Conservation (phyloP, 1,140 invertebrate genomes). For the Drosophila chauvacae region DNA sequence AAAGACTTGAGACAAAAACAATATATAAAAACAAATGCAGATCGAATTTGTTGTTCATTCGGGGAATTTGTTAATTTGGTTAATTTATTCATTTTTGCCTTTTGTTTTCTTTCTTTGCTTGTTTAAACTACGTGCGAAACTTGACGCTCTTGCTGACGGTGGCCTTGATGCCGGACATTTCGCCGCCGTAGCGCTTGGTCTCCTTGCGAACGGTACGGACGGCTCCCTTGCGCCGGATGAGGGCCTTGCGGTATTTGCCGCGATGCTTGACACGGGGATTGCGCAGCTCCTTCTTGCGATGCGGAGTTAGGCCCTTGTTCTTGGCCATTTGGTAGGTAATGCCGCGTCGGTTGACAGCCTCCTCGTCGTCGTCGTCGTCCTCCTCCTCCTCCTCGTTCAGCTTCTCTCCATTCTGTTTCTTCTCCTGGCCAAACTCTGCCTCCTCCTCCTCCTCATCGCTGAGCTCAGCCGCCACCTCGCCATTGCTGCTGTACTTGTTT, state of each 20-base stretch:
- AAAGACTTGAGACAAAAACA: conserved; percentile 2
- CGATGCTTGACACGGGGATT: conserved; percentile 97
- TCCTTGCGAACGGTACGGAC: conserved; percentile 92
- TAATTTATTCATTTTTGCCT: background rate
- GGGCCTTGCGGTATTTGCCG: conserved; percentile 95
- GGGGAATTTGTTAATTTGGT: background rate
- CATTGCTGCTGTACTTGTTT: conserved; percentile 69
- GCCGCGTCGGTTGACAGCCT: conserved; percentile 87
- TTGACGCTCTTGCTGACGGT: conserved; percentile 94
- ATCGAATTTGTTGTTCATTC: conserved; percentile 15
- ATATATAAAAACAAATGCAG: background rate
- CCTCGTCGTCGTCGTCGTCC: conserved; percentile 59
- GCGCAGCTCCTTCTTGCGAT: conserved; percentile 94
- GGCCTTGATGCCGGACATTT: conserved; percentile 95
- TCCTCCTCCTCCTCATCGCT: background rate
- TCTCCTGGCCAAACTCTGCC: background rate
- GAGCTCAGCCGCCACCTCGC: conserved; percentile 15
- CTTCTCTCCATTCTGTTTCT: background rate
- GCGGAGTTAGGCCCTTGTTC: conserved; percentile 96
- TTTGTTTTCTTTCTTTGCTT: too few species aligned
- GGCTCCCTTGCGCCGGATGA: conserved; percentile 95
- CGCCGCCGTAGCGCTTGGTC: conserved; percentile 92
- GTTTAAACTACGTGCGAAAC: conserved; percentile 87
- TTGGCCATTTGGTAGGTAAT: conserved; percentile 97
- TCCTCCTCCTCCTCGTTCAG: conserved; percentile 47